phyloP scores from a whole-genome alignment of 2,797 vertebrate species.

The Austrolebias charrua region DNA sequence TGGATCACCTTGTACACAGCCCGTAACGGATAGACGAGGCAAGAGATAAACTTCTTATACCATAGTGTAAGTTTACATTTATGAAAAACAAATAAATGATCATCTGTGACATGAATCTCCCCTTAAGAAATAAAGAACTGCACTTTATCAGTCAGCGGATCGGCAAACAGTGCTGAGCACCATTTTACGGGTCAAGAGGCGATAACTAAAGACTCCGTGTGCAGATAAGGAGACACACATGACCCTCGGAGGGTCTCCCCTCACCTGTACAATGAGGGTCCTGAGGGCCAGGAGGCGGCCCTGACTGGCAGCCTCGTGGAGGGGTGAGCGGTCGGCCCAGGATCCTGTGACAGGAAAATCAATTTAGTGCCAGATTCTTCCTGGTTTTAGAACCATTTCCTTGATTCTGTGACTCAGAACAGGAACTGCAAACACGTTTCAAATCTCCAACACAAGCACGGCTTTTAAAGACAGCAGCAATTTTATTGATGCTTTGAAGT shows the following conservation, averaged over 20 bases:
- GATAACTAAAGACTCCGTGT: slow-evolving; percentile 13
- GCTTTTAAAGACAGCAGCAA: slow-evolving; percentile 1
- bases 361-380: slow-evolving; percentile 3
- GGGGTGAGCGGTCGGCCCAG: slow-evolving; percentile 93
- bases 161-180: slow-evolving; percentile 13
- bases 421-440: not conserved
- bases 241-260: slow-evolving; percentile 23
- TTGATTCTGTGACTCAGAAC: not conserved
- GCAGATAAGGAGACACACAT: slow-evolving; percentile 12
- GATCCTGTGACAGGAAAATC: slow-evolving; percentile 78
- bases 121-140: not conserved
- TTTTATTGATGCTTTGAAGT: slow-evolving; percentile 10
- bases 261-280: slow-evolving; percentile 92
- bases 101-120: not conserved
- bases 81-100: not conserved
- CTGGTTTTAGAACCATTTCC: slow-evolving; percentile 2
- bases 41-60: not conserved
- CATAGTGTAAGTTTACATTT: not conserved
- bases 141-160: slow-evolving; percentile 12
- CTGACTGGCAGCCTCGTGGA: slow-evolving; percentile 93
- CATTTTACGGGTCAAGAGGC: slow-evolving; percentile 14
- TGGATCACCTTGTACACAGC: slow-evolving; percentile 5
- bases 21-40: not conserved
- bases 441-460: not conserved
- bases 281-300: slow-evolving; percentile 91